Evolutionary conservation across 2,797 vertebrate genomes (phyloP), one percentile per base, ranked within the genome.

Genomic region (Eleutherodactylus coqui): DNA sequence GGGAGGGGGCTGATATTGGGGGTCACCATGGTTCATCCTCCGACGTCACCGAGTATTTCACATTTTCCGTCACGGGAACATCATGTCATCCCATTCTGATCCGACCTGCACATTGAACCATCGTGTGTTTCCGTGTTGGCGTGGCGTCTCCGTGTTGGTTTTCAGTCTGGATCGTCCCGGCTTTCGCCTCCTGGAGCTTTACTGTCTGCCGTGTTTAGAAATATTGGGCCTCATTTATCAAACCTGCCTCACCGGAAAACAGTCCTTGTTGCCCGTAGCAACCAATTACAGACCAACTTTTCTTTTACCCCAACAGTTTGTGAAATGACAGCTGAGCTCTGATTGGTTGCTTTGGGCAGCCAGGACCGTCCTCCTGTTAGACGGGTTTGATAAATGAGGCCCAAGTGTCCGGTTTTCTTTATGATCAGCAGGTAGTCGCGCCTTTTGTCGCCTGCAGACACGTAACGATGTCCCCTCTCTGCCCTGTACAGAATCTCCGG

Each of bases 401-500:
- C n/a, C n/a, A n/a, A n/a, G n/a, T n/a, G n/a, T n/a, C n/a, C n/a
- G n/a, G n/a, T n/a, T n/a, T n/a, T n/a, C 51, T 58, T 7, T 55
- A 55, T 55, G 8, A 5, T 4, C 51, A 6, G 21, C 10, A 3
- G 49, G 16, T 51, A 19, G 21, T 17, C 3, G 49, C 17, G 16
- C n/a, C n/a, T n/a, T n/a, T n/a, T n/a, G n/a, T n/a, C n/a, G 24
- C 36, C 21, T 29, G 62, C 9, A 69, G 43, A 24, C 11, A 24
- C 14, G 6, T 82, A 62, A 75, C 60, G 6, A 14, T 51, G 13
- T 32, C 0, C 0, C 86, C 53, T 10, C 27, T 62, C n/a, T 90
- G 38, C 88, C 49, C 83, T 17, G 36, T 41, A 72, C 93, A 99
- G 98, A 99, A 97, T 90, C 95, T 97, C 72, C 96, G 97, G 92